These are phyloP conservation scores for Pygoscelis antarcticus DNA, from an alignment of 2,113 vertebrate species.

Conservation along the genomic window DNA sequence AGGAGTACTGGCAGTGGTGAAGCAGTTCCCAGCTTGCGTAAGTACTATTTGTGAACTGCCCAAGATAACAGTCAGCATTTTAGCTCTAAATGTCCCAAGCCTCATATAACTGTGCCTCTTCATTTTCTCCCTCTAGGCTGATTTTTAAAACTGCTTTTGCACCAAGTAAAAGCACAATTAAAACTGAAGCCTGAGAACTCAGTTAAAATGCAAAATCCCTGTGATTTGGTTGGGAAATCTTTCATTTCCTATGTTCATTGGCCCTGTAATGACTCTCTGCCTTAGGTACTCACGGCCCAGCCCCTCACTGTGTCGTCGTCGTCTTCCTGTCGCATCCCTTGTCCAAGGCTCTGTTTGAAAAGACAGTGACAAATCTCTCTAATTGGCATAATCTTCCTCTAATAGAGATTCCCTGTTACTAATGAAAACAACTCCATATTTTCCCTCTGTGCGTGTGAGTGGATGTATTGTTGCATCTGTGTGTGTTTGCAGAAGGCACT, in stretches of 20 bases:
- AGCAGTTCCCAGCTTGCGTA: constrained; percentile 38
- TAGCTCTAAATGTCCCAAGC: background rate
- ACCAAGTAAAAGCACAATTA: background rate
- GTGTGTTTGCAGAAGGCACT: background rate
- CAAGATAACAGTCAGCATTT: background rate
- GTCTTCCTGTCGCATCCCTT: background rate
- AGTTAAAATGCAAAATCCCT: background rate
- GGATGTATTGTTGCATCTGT: background rate
- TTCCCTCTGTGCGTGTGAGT: background rate
- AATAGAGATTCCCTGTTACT: background rate
- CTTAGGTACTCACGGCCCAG: background rate
- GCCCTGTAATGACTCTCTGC: background rate
- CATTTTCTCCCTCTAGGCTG: background rate
- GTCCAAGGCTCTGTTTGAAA: background rate
- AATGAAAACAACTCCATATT: background rate
- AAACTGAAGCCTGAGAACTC: background rate
- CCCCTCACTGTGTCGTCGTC: background rate
- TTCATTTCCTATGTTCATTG: background rate
- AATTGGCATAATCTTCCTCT: background rate
- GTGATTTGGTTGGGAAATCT: background rate
- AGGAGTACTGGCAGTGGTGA: constrained; percentile 31
- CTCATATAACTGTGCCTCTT: background rate
- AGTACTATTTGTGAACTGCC: constrained; percentile 13
- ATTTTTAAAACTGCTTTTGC: background rate
- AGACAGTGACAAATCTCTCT: background rate